Evolutionary conservation across 2,888 invertebrate genomes (phyloP).

Genomic region (Drosophila melanocephala): DNA sequence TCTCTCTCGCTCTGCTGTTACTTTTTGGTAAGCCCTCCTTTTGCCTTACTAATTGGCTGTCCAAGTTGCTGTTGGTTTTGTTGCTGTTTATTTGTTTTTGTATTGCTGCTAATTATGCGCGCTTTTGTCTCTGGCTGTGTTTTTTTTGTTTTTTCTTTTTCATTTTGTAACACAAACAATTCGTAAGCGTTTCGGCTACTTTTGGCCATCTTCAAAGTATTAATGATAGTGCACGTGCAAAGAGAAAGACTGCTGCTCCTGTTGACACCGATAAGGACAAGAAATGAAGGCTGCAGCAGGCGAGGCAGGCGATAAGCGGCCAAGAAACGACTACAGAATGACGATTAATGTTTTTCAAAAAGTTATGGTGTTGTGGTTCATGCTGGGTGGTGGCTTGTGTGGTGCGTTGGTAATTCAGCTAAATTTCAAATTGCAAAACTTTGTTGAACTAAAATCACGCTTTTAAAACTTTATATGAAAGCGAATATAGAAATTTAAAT

Average conservation of each 20-base stretch:
- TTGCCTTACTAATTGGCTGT: constrained; percentile 57
- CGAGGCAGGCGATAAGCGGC: constrained; percentile 47
- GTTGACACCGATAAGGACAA: constrained; percentile 30
- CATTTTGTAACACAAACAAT: constrained; percentile 39
- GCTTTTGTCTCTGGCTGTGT: constrained; percentile 44
- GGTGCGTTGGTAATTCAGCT: not conserved
- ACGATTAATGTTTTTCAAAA: constrained; percentile 58
- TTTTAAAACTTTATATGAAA: no score
- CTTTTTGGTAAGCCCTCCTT: constrained; percentile 30
- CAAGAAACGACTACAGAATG: constrained; percentile 51
- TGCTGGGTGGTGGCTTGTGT: not conserved
- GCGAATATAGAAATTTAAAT: not conserved
- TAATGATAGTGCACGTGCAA: constrained; percentile 70
- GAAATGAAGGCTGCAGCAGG: not conserved
- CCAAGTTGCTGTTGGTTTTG: constrained; percentile 31
- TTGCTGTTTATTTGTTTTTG: constrained; percentile 33
- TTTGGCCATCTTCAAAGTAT: constrained; percentile 63
- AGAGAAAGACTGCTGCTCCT: constrained; percentile 8
- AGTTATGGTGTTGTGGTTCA: not conserved
- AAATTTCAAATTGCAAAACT: not conserved
- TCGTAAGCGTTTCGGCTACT: constrained; percentile 47
- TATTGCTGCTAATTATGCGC: constrained; percentile 70
- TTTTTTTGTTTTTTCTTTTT: not conserved
- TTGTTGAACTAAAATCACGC: not conserved
- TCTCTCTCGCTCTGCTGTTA: not conserved